Base-by-base conservation (phyloP, 2,888 invertebrate genomes). In the Drosophila setosimentum region DNA sequence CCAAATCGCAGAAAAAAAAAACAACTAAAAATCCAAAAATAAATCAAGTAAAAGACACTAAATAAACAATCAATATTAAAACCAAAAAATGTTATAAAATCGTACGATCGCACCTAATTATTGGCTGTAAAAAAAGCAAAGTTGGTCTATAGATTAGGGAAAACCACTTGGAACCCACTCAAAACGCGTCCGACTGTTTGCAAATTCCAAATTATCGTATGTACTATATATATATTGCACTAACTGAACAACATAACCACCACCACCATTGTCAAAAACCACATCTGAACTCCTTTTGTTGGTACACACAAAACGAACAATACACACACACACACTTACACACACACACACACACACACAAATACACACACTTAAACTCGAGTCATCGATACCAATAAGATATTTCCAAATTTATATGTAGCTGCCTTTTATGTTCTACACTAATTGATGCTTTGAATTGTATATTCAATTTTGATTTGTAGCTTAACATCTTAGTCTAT, bases 91-190 rank as follows among this genome's bases (percentile, higher is more conserved):
- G 10, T 27, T 54, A 50, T 35, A 40, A 33, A 33, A 21, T 33
- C 35, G 40, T 49, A 63, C 66, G 49, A 74, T 59, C 59, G 80
- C 85, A 87, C 79, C 70, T 62, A 69, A 82, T 57, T 64, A 87
- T 87, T 87, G 82, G 87, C 75, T 78, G 78, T 79, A 58, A 69
- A 48, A 59, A 71, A 45, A 59, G 35, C 11, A 58, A 76, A 76
- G 66, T 77, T 72, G 66, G 54, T 63, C 48, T 18, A 35, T 61
- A 64, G 40, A 63, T 48, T 70, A 78, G 80, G 71, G 80, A 72
- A 77, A 73, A 67, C 62, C 51, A 57, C 53, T 30, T 5, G 53
- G 54, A 24, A 11, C 13, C 30, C 24, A 32, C 50, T 11, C 5
- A 48, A 42, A 33, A 27, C 50, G 29, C 10, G 45, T 78, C 68